Percentiles rank a stretch among this genome's conserved stretches.
Conservation (phyloP, 2,888 invertebrate species). For the Zelleria hepariella region DNA sequence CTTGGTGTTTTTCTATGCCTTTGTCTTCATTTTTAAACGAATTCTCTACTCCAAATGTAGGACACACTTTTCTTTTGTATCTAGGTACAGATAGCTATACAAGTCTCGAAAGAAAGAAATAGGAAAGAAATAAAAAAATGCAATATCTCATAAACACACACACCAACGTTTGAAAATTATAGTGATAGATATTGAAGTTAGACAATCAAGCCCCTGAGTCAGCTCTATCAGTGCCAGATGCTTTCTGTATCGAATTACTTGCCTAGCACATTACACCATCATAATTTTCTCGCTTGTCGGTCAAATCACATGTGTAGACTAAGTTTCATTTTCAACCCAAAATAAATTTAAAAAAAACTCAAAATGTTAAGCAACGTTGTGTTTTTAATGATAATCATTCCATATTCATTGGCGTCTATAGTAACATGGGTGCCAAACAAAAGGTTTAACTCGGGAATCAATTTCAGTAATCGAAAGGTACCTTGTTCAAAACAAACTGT, state of each 20-base stretch:
- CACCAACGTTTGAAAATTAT: too few relatives aligned
- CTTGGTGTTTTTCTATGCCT: too few relatives aligned
- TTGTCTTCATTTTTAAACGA: too few relatives aligned
- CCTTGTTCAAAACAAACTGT: slow-evolving; percentile 56
- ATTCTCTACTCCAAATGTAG: too few relatives aligned
- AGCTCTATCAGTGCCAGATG: background rate
- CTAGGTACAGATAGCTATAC: too few relatives aligned
- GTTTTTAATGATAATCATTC: background rate
- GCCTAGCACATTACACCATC: background rate
- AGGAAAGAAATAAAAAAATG: too few relatives aligned
- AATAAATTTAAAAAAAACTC: background rate
- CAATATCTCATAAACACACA: too few relatives aligned
- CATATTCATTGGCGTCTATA: slow-evolving; percentile 21
- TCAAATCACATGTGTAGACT: background rate
- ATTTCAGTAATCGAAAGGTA: slow-evolving; percentile 41
- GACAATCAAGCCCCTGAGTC: too few relatives aligned
- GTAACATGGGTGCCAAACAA: slow-evolving; percentile 53
- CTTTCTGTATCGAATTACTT: background rate
- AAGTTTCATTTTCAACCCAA: background rate
- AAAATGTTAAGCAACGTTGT: background rate
- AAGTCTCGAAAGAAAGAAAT: too few relatives aligned
- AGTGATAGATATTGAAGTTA: too few relatives aligned
- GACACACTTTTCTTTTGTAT: too few relatives aligned
- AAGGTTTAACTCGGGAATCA: slow-evolving; percentile 44
- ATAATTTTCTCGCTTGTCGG: background rate